phyloP scores from a whole-genome alignment of 2,113 vertebrate genomes.

The Symphodus melops region DNA sequence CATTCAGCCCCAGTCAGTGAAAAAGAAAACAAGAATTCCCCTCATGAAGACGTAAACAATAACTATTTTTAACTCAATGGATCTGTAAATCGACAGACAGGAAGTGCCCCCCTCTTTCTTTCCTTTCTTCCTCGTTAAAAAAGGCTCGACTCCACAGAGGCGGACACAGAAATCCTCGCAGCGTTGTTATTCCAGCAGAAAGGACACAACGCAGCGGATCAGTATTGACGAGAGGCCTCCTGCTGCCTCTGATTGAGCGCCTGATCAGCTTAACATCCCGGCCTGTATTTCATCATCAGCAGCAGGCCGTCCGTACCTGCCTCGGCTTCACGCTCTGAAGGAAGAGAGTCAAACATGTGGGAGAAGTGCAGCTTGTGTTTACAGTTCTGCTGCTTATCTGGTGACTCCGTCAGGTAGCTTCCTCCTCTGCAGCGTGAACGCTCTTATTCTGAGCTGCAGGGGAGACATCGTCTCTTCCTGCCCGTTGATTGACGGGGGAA shows the following conservation, averaged over 20 bases:
- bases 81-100: neutral
- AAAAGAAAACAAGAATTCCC: too few relatives aligned
- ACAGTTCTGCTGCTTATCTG: neutral
- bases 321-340: neutral
- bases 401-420: neutral
- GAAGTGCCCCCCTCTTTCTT: neutral
- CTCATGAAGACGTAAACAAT: too few relatives aligned
- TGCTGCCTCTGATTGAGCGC: constrained; percentile 30
- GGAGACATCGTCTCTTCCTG: too few relatives aligned
- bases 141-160: constrained; percentile 3
- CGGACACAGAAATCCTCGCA: constrained; percentile 16
- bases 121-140: neutral
- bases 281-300: constrained; percentile 26
- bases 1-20: too few relatives aligned
- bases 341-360: too few relatives aligned
- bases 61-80: neutral
- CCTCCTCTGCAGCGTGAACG: neutral
- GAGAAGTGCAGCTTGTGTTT: neutral
- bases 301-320: constrained; percentile 13
- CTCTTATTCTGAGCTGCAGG: neutral
- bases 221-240: constrained; percentile 40
- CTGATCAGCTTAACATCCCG: constrained; percentile 28
- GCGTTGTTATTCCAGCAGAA: constrained; percentile 10
- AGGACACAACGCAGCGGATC: constrained; percentile 24
- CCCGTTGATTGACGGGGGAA: constrained; percentile 30